A percentile compares a stretch with the other conserved stretches of the same genome.
Evolutionary conservation across 1,140 invertebrate genomes (phyloP).

Genomic region (Heliconius hermathena): DNA sequence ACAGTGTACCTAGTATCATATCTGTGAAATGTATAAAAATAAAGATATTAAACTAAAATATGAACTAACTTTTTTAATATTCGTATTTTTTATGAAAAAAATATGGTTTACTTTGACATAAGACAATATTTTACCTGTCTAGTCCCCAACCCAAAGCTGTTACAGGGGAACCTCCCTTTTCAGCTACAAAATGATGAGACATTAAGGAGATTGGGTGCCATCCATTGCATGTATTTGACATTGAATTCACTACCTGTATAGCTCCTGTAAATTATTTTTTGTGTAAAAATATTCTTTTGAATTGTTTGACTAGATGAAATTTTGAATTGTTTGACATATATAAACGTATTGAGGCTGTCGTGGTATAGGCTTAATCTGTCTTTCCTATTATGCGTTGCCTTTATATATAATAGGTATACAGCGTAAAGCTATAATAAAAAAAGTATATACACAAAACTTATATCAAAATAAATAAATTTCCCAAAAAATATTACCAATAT

Average conservation of each 20-base stretch:
- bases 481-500: slow-evolving; percentile 54
- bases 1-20: slow-evolving; percentile 47
- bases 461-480: too few relatives aligned
- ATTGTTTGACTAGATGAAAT: neutral
- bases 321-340: neutral
- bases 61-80: too few relatives aligned
- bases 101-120: neutral
- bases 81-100: neutral
- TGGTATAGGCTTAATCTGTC: too few relatives aligned
- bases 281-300: neutral
- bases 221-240: slow-evolving; percentile 54
- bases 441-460: neutral
- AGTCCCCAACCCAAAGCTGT: slow-evolving; percentile 67
- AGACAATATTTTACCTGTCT: slow-evolving; percentile 44
- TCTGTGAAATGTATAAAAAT: slow-evolving; percentile 40
- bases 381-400: too few relatives aligned
- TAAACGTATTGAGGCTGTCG: too few relatives aligned
- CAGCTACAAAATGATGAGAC: slow-evolving; percentile 58
- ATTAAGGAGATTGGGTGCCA: slow-evolving; percentile 65
- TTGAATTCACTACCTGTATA: slow-evolving; percentile 61
- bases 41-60: neutral
- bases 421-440: too few relatives aligned
- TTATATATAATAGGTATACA: too few relatives aligned
- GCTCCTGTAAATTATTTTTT: slow-evolving; percentile 48
- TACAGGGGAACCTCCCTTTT: slow-evolving; percentile 43